Conservation (phyloP, 2,888 invertebrate genomes). For the Calameuta filiformis region DNA sequence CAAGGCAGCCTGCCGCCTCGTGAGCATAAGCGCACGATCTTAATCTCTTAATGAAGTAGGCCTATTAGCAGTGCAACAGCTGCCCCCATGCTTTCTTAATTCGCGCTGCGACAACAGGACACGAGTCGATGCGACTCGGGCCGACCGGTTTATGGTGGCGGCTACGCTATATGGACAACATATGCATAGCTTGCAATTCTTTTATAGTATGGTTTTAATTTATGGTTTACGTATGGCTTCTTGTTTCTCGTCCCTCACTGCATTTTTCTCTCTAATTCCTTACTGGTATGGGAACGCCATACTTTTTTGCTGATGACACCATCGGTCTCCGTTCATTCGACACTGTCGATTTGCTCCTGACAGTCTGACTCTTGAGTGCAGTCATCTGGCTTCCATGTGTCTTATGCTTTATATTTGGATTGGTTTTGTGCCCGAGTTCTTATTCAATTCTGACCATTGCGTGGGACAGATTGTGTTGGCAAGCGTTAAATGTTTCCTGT, state of each 20-base stretch:
- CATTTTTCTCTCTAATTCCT: constrained; percentile 15
- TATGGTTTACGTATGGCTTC: background rate
- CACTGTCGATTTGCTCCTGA: constrained; percentile 22
- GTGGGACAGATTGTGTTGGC: background rate
- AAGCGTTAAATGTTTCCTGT: background rate
- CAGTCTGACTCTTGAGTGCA: background rate
- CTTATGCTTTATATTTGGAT: constrained; percentile 11
- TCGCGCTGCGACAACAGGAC: background rate
- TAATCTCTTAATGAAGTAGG: constrained; percentile 20
- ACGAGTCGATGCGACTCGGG: background rate
- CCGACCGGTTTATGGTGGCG: constrained; percentile 16
- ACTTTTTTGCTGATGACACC: constrained; percentile 23
- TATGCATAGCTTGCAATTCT: constrained; percentile 19
- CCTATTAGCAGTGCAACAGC: constrained; percentile 1
- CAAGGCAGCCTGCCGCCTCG: constrained; percentile 18
- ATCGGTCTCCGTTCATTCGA: constrained; percentile 20
- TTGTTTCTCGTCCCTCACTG: background rate
- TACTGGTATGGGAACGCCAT: constrained; percentile 24
- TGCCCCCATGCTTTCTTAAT: constrained; percentile 9
- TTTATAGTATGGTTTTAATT: constrained; percentile 17
- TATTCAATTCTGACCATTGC: background rate
- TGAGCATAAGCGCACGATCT: constrained; percentile 4
- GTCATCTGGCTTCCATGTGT: constrained; percentile 8
- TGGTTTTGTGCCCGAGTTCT: background rate
- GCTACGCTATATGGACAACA: constrained; percentile 12